Base-by-base conservation (phyloP, 2,113 vertebrate species). In the Planiliza haematocheilus region DNA sequence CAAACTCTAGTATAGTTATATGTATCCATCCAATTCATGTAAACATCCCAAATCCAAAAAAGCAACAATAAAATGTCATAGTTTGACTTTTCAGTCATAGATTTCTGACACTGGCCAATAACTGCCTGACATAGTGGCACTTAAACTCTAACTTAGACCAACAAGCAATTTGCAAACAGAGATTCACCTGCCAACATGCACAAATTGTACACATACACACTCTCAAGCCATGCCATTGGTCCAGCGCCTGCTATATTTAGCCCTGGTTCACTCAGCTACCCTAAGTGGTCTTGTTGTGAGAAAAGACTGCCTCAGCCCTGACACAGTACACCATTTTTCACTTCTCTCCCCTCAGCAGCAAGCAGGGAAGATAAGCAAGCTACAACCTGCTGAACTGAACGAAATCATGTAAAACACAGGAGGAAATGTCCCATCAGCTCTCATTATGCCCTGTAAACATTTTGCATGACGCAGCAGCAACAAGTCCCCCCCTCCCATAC, bases 241-340 rank as follows among this genome's bases (percentile, higher is more conserved):
- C 59, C 46, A 77, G 58, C 42, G 37, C 46, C 67, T 8, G 43
- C 84, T 93, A 91, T 88, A 89, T 91, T 88, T 91, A 91, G 85
- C 67, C 46, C 61, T 48, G 30, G 79, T 81, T 85, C 70, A 14
- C 55, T 89, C 56, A 53, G 70, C 60, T 75, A 66, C 64, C 53
- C 74, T 57, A 63, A 83, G 76, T 84, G 68, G 70, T 81, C 59
- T 76, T 72, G 69, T 66, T 66, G 77, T 81, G 63, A 74, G 76
- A 70, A 64, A 76, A 72, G 55, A 74, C 59, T n/a, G n/a, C 57
- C 55, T 77, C 56, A 81, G 73, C 51, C 72, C 50, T 55, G 71
- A 69, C 55, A 76, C 61, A 77, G 70, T 84, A 70, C 48, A 73
- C 53, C 30, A 16, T 60, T 64, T 70, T 65, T 65, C 67, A 78